A percentile compares a stretch with the other conserved stretches of the same genome.
These are phyloP conservation scores for Heliconius hewitsoni DNA, from an alignment of 1,140 invertebrate species.

Conservation along the genomic window DNA sequence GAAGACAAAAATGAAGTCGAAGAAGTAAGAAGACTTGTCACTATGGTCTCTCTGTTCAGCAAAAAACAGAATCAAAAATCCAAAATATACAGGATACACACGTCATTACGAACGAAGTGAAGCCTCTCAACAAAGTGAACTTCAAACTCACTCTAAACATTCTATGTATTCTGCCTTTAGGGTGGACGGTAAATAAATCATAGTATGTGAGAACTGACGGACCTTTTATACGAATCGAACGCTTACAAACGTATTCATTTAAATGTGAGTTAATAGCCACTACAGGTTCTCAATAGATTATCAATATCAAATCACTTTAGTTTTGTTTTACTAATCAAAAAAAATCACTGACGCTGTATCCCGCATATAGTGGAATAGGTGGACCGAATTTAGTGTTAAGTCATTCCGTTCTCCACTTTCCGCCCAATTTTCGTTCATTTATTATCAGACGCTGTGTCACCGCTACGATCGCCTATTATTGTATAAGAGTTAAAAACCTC, in stretches of 20 bases:
- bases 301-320: not conserved
- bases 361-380: not conserved
- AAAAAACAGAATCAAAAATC: no score
- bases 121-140: not conserved
- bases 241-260: conserved; percentile 24
- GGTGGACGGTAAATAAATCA: conserved; percentile 3
- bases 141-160: not conserved
- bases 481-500: no score
- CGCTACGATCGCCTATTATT: no score
- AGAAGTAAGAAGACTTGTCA: no score
- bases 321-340: not conserved
- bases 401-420: no score
- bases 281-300: conserved; percentile 16
- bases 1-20: no score
- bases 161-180: not conserved
- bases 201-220: conserved; percentile 8
- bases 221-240: conserved; percentile 23
- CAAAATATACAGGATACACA: not conserved
- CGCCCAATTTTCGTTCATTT: no score
- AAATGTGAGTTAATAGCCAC: conserved; percentile 17
- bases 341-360: not conserved
- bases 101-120: not conserved
- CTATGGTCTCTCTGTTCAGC: no score
- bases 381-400: no score
- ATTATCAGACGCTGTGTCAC: no score